A percentile compares a stretch with the other conserved stretches of the same genome.
These are phyloP conservation scores for Dicyrtomina minuta DNA, from an alignment of 2,888 invertebrate species.

Conservation along the genomic window DNA sequence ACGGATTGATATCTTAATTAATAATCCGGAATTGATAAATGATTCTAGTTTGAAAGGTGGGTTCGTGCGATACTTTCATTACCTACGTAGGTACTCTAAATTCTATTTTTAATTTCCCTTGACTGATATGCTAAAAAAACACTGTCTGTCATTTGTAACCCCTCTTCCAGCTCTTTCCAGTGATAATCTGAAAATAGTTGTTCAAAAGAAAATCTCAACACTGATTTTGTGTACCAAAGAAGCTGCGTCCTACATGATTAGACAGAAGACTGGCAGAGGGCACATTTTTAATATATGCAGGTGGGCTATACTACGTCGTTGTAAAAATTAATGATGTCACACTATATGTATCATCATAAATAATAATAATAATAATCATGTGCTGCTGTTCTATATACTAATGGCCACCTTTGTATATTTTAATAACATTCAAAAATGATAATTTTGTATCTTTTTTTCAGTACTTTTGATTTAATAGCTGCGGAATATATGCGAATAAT, in stretches of 20 bases:
- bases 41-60: constrained; percentile 14
- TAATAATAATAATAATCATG: no score
- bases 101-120: background rate
- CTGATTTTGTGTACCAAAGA: constrained; percentile 23
- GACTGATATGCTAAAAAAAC: background rate
- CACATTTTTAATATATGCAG: constrained; percentile 34
- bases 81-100: background rate
- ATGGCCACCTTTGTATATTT: no score
- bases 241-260: constrained; percentile 25
- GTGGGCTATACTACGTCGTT: background rate
- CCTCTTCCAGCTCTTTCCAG: constrained; percentile 12
- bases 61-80: background rate
- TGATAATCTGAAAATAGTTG: background rate
- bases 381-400: no score
- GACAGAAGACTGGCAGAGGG: constrained; percentile 13
- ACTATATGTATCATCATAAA: background rate
- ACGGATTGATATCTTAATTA: constrained; percentile 27
- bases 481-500: constrained; percentile 11
- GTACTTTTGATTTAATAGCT: constrained; percentile 20
- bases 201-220: constrained; percentile 19
- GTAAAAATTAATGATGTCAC: background rate
- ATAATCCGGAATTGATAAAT: constrained; percentile 29
- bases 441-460: background rate
- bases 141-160: background rate
- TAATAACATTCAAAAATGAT: background rate